phyloP scores from a whole-genome alignment of 2,113 vertebrate genomes.

The Tapirus terrestris region DNA sequence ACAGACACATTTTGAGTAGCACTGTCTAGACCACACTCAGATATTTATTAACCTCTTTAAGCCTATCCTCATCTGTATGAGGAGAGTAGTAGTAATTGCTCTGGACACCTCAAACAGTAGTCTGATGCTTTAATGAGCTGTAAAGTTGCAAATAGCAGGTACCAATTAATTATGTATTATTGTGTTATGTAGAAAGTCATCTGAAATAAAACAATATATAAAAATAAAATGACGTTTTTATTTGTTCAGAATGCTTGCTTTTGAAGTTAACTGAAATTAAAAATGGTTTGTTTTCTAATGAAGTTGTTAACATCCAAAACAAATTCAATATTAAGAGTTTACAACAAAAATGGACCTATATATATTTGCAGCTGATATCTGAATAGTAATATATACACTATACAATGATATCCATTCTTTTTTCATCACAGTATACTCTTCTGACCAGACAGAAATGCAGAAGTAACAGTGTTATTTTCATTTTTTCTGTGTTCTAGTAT shows the following conservation, averaged over 20 bases:
- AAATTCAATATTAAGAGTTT: neutral
- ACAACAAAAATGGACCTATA: neutral
- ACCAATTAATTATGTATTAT: neutral
- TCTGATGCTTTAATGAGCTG: neutral
- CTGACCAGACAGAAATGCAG: neutral
- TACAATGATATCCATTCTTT: neutral
- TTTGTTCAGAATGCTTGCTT: constrained; percentile 49
- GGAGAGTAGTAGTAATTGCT: neutral
- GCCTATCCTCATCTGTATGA: neutral
- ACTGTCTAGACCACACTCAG: neutral
- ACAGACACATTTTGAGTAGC: neutral
- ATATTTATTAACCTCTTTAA: neutral
- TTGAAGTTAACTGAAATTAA: constrained; percentile 46
- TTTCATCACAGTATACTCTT: neutral
- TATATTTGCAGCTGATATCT: neutral
- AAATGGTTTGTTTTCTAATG: constrained; percentile 50
- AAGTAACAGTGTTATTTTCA: neutral
- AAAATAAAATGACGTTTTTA: constrained; percentile 60
- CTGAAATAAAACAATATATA: constrained; percentile 5
- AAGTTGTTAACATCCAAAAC: constrained; percentile 56
- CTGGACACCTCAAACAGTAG: neutral
- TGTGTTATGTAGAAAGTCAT: neutral
- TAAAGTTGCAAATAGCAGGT: neutral
- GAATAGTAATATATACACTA: neutral
- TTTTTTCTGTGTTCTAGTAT: neutral